These are phyloP conservation scores for Todus mexicanus DNA, from an alignment of 2,797 vertebrate species.

Conservation along the genomic window DNA sequence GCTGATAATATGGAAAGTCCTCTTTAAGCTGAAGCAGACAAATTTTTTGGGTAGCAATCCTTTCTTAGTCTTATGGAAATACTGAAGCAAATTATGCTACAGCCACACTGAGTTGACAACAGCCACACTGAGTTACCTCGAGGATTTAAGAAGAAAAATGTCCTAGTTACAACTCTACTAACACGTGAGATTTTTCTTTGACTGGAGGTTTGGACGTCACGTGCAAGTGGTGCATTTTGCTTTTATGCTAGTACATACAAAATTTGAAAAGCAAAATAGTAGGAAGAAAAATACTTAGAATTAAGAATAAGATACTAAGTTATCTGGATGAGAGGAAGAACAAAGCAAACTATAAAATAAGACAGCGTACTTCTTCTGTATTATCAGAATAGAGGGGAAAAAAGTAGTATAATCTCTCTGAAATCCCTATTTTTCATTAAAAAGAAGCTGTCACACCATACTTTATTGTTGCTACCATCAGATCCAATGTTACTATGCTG, in stretches of 20 bases:
- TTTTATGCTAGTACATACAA: not conserved
- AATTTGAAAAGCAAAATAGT: not conserved
- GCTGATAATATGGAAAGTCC: not conserved
- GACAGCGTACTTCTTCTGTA: not conserved
- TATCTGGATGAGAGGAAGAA: not conserved
- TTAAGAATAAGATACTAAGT: not conserved
- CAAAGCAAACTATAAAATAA: not conserved
- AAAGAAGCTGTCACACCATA: not conserved
- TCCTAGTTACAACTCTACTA: not conserved
- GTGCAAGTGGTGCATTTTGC: not conserved
- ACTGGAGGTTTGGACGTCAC: not conserved
- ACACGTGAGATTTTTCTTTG: not conserved
- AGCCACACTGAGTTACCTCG: fast-evolving
- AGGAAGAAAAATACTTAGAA: not conserved
- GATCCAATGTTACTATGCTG: not conserved
- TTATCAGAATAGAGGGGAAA: no score
- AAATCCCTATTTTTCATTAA: not conserved
- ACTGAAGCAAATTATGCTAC: not conserved
- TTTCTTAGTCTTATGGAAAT: not conserved
- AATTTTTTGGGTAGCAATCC: not conserved
- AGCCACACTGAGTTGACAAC: not conserved
- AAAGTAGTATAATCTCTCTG: not conserved
- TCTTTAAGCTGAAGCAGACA: not conserved
- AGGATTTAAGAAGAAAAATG: not conserved
- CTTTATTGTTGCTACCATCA: not conserved